These are phyloP conservation scores for Oncorhynchus gorbuscha DNA, from an alignment of 2,113 vertebrate species.

Conservation along the genomic window DNA sequence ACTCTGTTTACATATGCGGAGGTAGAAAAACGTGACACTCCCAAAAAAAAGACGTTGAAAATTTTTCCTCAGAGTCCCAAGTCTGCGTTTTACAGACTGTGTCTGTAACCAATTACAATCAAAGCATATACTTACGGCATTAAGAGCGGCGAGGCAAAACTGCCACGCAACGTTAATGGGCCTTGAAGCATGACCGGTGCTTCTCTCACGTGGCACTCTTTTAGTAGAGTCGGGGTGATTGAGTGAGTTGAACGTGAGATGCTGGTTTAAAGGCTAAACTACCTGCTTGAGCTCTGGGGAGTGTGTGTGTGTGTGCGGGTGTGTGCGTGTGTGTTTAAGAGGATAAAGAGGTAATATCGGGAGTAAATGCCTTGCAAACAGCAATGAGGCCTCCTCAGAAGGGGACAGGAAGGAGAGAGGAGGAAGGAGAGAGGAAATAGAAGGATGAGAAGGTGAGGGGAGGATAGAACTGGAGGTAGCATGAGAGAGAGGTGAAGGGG, in stretches of 20 bases:
- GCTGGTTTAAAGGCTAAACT: slow-evolving; percentile 52
- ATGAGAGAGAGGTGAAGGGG: not conserved
- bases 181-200: not conserved
- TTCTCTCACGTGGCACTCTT: not conserved
- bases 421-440: not conserved
- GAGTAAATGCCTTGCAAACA: slow-evolving; percentile 62
- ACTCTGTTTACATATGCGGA: slow-evolving; percentile 10
- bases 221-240: not conserved
- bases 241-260: slow-evolving; percentile 42
- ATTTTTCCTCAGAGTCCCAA: not conserved
- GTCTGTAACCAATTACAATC: slow-evolving; percentile 1
- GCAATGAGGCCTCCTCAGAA: slow-evolving; percentile 50
- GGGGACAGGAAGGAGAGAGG: slow-evolving; percentile 32
- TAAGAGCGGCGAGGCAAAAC: not conserved
- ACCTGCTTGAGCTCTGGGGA: slow-evolving; percentile 32
- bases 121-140: not conserved
- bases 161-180: not conserved
- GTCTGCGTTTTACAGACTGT: not conserved
- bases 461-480: slow-evolving; percentile 29
- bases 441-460: slow-evolving; percentile 33
- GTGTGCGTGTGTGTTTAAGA: slow-evolving; percentile 25
- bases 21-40: not conserved
- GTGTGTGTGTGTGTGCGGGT: slow-evolving; percentile 12
- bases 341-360: slow-evolving; percentile 62
- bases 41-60: not conserved